A percentile compares a stretch with the other conserved stretches of the same genome.
phyloP scores from a whole-genome alignment of 2,797 vertebrate species.

The Sebastes iracundus region DNA sequence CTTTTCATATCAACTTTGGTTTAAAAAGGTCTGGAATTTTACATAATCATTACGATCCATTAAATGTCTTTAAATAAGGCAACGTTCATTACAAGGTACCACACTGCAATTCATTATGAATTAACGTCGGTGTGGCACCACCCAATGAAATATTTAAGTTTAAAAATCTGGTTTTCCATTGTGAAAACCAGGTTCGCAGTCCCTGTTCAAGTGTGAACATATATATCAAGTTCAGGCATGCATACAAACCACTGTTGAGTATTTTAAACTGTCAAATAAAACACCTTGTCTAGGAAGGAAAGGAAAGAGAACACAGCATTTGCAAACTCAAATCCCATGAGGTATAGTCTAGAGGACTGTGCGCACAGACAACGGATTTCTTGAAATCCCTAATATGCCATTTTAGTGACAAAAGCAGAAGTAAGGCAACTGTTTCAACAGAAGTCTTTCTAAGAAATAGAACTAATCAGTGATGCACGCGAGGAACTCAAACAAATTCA shows the following conservation, averaged over 20 bases:
- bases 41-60: conserved; percentile 56
- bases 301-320: conserved; percentile 65
- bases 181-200: conserved; percentile 65
- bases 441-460: conserved; percentile 38
- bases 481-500: conserved; percentile 44
- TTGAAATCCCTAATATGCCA: conserved; percentile 53
- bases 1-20: conserved; percentile 62
- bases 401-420: conserved; percentile 52
- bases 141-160: conserved; percentile 56
- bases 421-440: conserved; percentile 62
- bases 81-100: conserved; percentile 61
- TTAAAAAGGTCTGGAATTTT: conserved; percentile 52
- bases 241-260: conserved; percentile 62
- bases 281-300: conserved; percentile 40
- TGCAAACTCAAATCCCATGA: conserved; percentile 78
- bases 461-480: conserved; percentile 43
- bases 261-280: conserved; percentile 64
- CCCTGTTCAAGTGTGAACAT: conserved; percentile 60
- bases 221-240: conserved; percentile 53
- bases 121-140: conserved; percentile 60
- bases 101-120: conserved; percentile 78
- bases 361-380: conserved; percentile 64
- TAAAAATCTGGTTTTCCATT: conserved; percentile 61
- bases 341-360: conserved; percentile 80
- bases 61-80: conserved; percentile 76